These are phyloP conservation scores for Gracilinanus agilis DNA, from an alignment of 2,113 vertebrate genomes.

Conservation along the genomic window DNA sequence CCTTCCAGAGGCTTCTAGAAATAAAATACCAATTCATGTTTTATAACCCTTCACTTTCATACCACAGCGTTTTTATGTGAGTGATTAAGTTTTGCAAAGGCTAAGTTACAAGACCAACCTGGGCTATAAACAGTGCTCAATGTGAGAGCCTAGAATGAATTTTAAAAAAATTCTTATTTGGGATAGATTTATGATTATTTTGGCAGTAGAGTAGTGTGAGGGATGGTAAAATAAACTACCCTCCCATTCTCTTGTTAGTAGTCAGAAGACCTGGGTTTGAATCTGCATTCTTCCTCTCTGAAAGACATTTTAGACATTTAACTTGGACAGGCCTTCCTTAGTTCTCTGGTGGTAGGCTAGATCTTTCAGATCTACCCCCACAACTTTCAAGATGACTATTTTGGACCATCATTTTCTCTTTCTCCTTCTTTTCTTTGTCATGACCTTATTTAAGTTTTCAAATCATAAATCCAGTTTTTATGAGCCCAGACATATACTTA, in stretches of 20 bases:
- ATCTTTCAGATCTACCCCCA: neutral
- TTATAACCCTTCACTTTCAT: neutral
- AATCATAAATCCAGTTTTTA: slow-evolving; percentile 32
- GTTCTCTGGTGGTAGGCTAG: neutral
- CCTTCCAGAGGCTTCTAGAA: neutral
- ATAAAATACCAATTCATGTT: neutral
- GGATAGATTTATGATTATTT: neutral
- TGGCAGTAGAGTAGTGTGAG: neutral
- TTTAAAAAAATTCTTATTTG: neutral
- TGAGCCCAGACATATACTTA: slow-evolving; percentile 38
- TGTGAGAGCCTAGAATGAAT: neutral
- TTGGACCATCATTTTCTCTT: neutral
- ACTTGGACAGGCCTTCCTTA: neutral
- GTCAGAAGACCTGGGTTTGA: neutral
- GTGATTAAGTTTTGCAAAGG: neutral
- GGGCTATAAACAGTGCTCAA: neutral
- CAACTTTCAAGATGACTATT: slow-evolving; percentile 18
- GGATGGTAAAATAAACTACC: neutral
- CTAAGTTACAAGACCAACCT: neutral
- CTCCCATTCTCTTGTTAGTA: neutral
- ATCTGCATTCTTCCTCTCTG: neutral
- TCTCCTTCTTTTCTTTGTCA: neutral
- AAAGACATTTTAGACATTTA: neutral
- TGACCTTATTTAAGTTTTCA: slow-evolving; percentile 20
- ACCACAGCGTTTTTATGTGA: neutral